phyloP scores from a whole-genome alignment of 1,140 invertebrate species.

The Cecropterus lyciades region DNA sequence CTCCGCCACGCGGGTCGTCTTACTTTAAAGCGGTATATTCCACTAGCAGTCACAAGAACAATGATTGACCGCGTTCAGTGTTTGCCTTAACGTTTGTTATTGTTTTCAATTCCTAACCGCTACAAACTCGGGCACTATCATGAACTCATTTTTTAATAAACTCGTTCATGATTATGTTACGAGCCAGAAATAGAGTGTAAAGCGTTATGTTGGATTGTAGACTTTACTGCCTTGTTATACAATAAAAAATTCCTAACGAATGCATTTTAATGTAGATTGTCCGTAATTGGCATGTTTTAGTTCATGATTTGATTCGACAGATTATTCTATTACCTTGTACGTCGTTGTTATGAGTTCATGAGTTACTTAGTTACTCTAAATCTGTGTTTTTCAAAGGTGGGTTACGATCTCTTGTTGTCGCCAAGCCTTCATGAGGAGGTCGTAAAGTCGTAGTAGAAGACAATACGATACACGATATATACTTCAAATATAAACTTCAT shows the following conservation, averaged over 20 bases:
- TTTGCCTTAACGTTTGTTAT: neutral
- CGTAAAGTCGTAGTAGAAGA: no score
- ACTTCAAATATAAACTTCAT: no score
- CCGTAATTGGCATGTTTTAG: constrained; percentile 18
- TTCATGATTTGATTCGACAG: constrained; percentile 12
- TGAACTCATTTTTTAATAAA: constrained; percentile 7
- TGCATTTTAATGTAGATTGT: neutral
- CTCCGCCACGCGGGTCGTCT: no score
- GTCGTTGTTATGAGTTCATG: neutral
- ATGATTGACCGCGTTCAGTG: no score
- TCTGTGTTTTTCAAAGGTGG: no score
- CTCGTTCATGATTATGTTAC: constrained; percentile 2
- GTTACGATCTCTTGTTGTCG: no score
- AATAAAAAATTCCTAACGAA: neutral
- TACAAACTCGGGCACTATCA: neutral
- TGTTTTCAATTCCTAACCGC: no score
- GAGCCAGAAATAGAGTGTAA: neutral
- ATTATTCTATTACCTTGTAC: constrained; percentile 25
- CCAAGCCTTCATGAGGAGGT: no score
- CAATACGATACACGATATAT: no score
- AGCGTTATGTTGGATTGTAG: neutral
- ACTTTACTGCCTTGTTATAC: neutral
- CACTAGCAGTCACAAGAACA: no score
- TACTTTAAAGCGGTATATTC: no score
- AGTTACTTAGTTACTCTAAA: no score